Conservation (phyloP, 2,888 invertebrate species). For the Archips crataeganus region DNA sequence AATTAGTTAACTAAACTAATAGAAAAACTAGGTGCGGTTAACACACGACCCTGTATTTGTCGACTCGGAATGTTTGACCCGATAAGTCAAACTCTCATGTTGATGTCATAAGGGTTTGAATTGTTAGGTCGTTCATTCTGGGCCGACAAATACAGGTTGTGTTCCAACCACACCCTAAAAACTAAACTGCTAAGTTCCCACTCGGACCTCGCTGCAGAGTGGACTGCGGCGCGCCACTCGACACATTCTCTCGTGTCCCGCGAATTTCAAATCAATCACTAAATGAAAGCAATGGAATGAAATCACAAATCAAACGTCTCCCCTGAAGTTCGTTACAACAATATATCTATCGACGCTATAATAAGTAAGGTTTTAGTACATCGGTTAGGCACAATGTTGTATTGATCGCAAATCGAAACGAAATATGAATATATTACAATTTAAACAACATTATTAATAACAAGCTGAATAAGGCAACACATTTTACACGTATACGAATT, state of each 20-base stretch:
- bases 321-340: slow-evolving; percentile 17
- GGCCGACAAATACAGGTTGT: too few relatives aligned
- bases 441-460: slow-evolving; percentile 41
- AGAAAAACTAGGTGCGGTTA: background rate
- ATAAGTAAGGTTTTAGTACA: slow-evolving; percentile 31
- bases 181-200: background rate
- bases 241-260: slow-evolving; percentile 3
- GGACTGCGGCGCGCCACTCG: background rate
- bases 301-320: slow-evolving; percentile 32
- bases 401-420: slow-evolving; percentile 26
- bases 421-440: slow-evolving; percentile 41
- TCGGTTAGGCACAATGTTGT: slow-evolving; percentile 36
- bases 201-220: background rate
- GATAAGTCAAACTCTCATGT: too few relatives aligned
- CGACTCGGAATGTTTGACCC: too few relatives aligned
- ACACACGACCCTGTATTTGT: too few relatives aligned
- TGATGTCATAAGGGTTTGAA: too few relatives aligned
- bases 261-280: slow-evolving; percentile 13
- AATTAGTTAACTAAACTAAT: background rate
- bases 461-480: slow-evolving; percentile 42
- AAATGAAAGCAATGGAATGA: slow-evolving; percentile 32
- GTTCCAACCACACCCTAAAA: background rate
- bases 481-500: slow-evolving; percentile 33
- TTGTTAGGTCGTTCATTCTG: too few relatives aligned
- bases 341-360: slow-evolving; percentile 27